Base-by-base conservation (phyloP, 2,113 vertebrate species). In the Carassius carassius region DNA sequence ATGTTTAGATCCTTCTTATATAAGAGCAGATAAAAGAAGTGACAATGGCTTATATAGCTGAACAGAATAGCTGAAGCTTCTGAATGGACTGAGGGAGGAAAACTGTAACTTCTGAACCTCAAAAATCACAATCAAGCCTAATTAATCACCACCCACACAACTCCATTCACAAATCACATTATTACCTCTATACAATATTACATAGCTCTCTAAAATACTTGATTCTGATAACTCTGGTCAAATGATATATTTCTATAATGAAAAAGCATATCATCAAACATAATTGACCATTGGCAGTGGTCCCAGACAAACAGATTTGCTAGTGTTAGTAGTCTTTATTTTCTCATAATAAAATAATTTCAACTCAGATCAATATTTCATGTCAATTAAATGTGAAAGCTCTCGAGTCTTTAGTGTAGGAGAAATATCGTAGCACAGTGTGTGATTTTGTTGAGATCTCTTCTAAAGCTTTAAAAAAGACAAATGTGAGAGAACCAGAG, bases 141-240 rank as follows among this genome's bases (percentile, higher is more conserved):
- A 72, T 41, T 72, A 72, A 72, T 41, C 19, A n/a, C 69, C 35
- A 41, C 35, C 69, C 19, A n/a, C 69, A 72, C 69, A n/a, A n/a
- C 35, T 72, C 16, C 29, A 17, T 21, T 70, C 67, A 70, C 67
- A 37, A 21, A 41, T 41, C 21, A 70, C 67, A 70, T 67, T 67
- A 67, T 17, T 32, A 67, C 25, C 16, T 16, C 25, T 67, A 32
- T 23, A 23, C n/a, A 25, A 5, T 32, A 67, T 17, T 32, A 32
- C 7, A 70, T 21, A 32, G 3, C 32, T 69, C 32, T 21, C 41
- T 11, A 44, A 2, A 44, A 44, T 47, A 47, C 11, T 44, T 47
- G 44, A 47, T 47, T 62, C 21, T 23, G 58, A 62, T 23, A 14
- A 54, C 16, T 54, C 4, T 3, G 21, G 58, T 62, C 9, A 72